phyloP scores from a whole-genome alignment of 2,888 invertebrate species.

The Cephus spinipes region DNA sequence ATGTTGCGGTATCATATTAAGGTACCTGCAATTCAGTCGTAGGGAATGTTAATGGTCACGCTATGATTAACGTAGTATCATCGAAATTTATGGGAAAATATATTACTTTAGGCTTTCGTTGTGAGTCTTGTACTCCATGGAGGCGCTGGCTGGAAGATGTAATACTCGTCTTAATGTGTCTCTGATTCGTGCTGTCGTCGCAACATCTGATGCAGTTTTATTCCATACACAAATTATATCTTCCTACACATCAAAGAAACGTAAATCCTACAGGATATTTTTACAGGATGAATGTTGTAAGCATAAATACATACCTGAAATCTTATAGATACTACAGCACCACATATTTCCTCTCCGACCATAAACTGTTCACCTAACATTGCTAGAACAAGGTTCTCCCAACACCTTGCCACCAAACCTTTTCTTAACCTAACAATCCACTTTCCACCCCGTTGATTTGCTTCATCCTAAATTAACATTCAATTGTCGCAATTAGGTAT shows the following conservation, averaged over 20 bases:
- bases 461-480: slow-evolving; percentile 76
- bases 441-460: slow-evolving; percentile 96
- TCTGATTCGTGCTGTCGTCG: slow-evolving; percentile 89
- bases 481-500: neutral
- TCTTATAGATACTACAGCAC: slow-evolving; percentile 94
- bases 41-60: neutral
- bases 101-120: slow-evolving; percentile 83
- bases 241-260: slow-evolving; percentile 72
- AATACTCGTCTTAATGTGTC: slow-evolving; percentile 95
- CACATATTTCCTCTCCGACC: slow-evolving; percentile 98
- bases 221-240: slow-evolving; percentile 98
- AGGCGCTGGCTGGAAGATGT: slow-evolving; percentile 91
- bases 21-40: slow-evolving; percentile 18
- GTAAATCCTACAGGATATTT: neutral
- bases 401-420: slow-evolving; percentile 93
- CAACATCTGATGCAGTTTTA: slow-evolving; percentile 90
- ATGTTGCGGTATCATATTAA: slow-evolving; percentile 26
- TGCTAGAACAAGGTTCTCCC: slow-evolving; percentile 98
- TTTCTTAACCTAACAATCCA: slow-evolving; percentile 97
- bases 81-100: slow-evolving; percentile 22
- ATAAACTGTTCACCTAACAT: slow-evolving; percentile 99
- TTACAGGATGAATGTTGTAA: neutral
- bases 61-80: neutral
- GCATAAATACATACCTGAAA: slow-evolving; percentile 75
- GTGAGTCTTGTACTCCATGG: slow-evolving; percentile 94